Evolutionary conservation across 2,888 invertebrate genomes (phyloP), one percentile per base, ranked within the genome.

Genomic region (Noctua janthina): DNA sequence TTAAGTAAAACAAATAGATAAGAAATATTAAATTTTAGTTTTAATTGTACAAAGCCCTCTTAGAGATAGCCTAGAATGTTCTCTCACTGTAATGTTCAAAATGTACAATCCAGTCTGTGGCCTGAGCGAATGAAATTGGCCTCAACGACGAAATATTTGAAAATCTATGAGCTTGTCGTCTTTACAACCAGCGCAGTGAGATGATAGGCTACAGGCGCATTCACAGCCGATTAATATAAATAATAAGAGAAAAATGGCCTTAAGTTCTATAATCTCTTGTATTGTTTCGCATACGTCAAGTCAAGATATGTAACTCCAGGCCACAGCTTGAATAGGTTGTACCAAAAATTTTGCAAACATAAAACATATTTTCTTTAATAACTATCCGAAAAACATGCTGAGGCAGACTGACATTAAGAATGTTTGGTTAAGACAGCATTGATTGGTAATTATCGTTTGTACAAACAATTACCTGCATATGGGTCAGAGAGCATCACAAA

Each of bases 11-110:
- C 69, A 70, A 89, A 86, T 83, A 69, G 74, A 75, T 87, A 81
- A 89, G 79, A 81, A 74, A 87, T 83, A 82, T 82, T 81, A 77
- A 74, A 83, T 73, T 84, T 84, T 79, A 81, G 74, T 86, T 23
- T 78, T 79, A 85, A 89, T 89, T 86, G 86, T 88, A 86, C 85
- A 81, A 86, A 90, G 81, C 88, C 83, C 86, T 89, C 80, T 86
- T 86, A 80, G 54, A 79, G 82, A 82, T 80, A 86, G 84, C 80
- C 78, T 73, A 87, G 74, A 83, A 86, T 76, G 71, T 84, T 83
- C 69, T 78, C 78, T 78, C 82, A 82, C 49, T 68, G 68, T 72
- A 71, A 59, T 46, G 7, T 64, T 80, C 70, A 78, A 78, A 83
- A 78, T 84, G 51, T 86, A 78, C 80, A 85, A 70, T 68, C 67